A percentile compares a stretch with the other conserved stretches of the same genome.
These are phyloP conservation scores for Microcebus jonahi DNA, from an alignment of 2,113 vertebrate genomes.

Conservation along the genomic window DNA sequence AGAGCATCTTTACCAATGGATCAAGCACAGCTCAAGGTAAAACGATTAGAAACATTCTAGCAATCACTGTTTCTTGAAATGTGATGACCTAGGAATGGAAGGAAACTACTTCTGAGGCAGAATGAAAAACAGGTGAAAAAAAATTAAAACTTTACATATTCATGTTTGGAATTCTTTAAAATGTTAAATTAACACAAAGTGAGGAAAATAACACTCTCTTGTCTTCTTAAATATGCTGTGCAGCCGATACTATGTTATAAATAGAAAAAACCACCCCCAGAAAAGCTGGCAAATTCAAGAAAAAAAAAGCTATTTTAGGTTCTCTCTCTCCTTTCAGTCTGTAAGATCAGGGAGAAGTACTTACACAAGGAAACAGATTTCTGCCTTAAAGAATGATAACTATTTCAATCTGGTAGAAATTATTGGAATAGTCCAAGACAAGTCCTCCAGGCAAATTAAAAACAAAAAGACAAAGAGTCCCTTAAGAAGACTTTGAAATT, in stretches of 20 bases:
- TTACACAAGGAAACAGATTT: conserved; percentile 56
- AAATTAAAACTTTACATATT: conserved; percentile 35
- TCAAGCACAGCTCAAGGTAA: conserved; percentile 22
- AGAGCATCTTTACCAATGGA: not conserved
- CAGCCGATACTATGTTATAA: conserved; percentile 69
- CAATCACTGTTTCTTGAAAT: not conserved
- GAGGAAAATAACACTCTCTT: conserved; percentile 69
- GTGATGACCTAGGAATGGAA: not conserved
- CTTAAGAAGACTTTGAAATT: not conserved
- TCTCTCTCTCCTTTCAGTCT: not conserved
- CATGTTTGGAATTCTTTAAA: conserved; percentile 62
- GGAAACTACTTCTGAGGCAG: not conserved
- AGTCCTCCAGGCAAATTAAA: not conserved
- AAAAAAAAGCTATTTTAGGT: conserved; percentile 50
- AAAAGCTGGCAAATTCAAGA: conserved; percentile 41
- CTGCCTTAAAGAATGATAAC: conserved; percentile 68
- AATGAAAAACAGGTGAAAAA: conserved; percentile 4
- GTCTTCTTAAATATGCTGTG: conserved; percentile 63
- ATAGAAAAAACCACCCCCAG: conserved; percentile 66
- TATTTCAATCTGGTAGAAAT: conserved; percentile 53
- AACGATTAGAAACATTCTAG: not conserved
- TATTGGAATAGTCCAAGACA: not conserved
- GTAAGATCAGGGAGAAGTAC: not conserved
- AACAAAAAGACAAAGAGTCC: not conserved
- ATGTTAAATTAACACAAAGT: conserved; percentile 72